A percentile compares a stretch with the other conserved stretches of the same genome.
phyloP scores from a whole-genome alignment of 1,140 invertebrate species.

The Micrasema longulum region DNA sequence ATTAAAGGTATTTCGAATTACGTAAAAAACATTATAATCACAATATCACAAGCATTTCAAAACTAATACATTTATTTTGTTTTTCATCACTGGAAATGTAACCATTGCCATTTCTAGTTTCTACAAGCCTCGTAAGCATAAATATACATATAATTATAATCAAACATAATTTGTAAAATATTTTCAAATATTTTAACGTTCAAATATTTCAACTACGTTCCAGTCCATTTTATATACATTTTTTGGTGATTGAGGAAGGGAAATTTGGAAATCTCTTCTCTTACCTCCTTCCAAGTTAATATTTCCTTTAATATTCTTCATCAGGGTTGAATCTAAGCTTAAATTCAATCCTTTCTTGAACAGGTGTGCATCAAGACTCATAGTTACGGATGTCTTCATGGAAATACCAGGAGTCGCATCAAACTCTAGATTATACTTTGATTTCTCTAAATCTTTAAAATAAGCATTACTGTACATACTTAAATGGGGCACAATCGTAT shows the following conservation, averaged over 20 bases:
- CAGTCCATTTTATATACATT: not conserved
- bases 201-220: constrained; percentile 14
- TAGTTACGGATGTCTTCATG: not conserved
- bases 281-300: not conserved
- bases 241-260: not conserved
- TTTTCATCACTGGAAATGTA: too few species aligned
- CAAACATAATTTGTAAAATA: too few species aligned
- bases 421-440: constrained; percentile 1
- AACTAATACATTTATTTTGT: too few species aligned
- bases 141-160: too few species aligned
- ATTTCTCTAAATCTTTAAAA: not conserved
- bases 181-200: too few species aligned
- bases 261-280: not conserved
- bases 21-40: too few species aligned
- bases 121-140: too few species aligned
- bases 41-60: too few species aligned
- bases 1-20: too few species aligned
- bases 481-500: not conserved
- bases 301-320: not conserved
- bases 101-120: too few species aligned
- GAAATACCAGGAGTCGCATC: not conserved
- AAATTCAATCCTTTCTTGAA: constrained; percentile 24
- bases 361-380: constrained; percentile 14
- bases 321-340: not conserved
- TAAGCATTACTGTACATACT: not conserved